Base-by-base conservation (phyloP, 2,888 invertebrate genomes). In the Polymixis lichenea region DNA sequence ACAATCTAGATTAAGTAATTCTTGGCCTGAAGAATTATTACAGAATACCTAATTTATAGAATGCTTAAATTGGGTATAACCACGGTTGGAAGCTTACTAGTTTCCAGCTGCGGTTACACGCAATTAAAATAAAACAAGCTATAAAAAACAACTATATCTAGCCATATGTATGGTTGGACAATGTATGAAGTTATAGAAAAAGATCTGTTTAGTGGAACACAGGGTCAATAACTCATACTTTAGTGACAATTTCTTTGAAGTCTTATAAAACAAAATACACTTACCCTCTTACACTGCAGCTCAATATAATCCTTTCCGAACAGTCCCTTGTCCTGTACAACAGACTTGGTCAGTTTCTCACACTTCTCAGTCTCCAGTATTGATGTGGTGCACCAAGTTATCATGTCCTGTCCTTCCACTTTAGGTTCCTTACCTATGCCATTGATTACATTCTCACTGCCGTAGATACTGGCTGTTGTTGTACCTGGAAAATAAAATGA, bases 371-470 rank as follows among this genome's bases (percentile, higher is more conserved):
- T 98, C 91, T 99, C 99, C 17, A 97, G 97, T 49, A 95, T 88
- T 68, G 97, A 98, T 43, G 98, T 97, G 0, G 99, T 98, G 93
- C 99, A 99, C 99, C 99, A 99, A 46, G 97, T 96, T 8, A 97
- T 92, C 19, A 93, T 79, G 77, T 96, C 95, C 70, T 92, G 89
- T 0, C 95, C 95, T 85, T 95, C 95, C 2, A 93, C 85, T 80
- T 92, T 92, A 32, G 88, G 89, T 4, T 86, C 75, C 55, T 86
- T 87, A 5, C 86, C 79, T 46, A 93, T 86, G 8, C 87, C 89
- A 81, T 93, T 93, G 38, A 88, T 77, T 68, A 89, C 66, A 65
- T 86, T 87, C 9, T 91, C 90, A 77, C 89, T 91, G 17, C 87
- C 89, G 71, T 87, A 91, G 72, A 89, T 87, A 77, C 87, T 88